Evolutionary conservation across 1,140 invertebrate genomes (phyloP).

Genomic region (Heliconius hermathena): DNA sequence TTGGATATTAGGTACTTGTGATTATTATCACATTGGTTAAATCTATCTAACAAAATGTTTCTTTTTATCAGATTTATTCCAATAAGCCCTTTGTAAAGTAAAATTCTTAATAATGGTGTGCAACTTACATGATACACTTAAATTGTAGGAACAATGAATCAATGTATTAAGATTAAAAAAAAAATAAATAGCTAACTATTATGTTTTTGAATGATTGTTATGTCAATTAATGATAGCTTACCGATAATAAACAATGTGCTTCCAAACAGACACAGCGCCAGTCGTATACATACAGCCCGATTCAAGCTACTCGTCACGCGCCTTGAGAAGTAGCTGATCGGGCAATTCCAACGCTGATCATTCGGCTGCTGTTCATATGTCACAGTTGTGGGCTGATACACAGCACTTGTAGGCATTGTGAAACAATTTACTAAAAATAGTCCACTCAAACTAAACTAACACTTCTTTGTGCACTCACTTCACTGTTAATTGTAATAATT

Average conservation of each 20-base stretch:
- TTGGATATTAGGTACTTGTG: not conserved
- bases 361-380: constrained; percentile 84
- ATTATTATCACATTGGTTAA: not conserved
- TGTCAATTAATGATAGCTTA: constrained; percentile 45
- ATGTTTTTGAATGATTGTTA: not conserved
- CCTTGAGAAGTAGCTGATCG: constrained; percentile 83
- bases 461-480: constrained; percentile 35
- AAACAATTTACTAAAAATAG: constrained; percentile 34
- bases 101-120: not conserved
- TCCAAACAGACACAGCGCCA: constrained; percentile 68
- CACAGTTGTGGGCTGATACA: constrained; percentile 88
- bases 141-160: too few species aligned
- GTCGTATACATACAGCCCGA: constrained; percentile 71
- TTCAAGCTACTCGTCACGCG: constrained; percentile 79
- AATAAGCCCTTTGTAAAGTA: not conserved
- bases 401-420: constrained; percentile 85
- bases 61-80: not conserved
- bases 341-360: constrained; percentile 80
- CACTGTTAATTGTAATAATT: constrained; percentile 21
- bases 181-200: not conserved
- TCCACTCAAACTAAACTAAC: constrained; percentile 35
- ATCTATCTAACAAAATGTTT: not conserved
- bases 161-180: not conserved
- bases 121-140: not conserved
- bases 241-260: constrained; percentile 72